Percentiles rank a stretch among this genome's conserved stretches.
These are phyloP conservation scores for Dolichoris vasculosae DNA, from an alignment of 1,140 invertebrate species.

Conservation along the genomic window DNA sequence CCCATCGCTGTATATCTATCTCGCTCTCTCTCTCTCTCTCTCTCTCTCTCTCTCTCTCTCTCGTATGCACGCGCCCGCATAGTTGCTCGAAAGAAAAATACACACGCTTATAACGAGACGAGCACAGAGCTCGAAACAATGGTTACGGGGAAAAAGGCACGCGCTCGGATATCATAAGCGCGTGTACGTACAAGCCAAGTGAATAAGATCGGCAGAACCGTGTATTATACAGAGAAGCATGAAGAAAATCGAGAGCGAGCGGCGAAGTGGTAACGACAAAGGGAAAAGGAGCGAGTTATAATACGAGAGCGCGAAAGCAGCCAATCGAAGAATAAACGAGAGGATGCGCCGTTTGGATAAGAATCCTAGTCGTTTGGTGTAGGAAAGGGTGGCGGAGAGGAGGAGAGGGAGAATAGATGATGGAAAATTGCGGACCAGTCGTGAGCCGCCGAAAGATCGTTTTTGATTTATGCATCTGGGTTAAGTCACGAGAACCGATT, in stretches of 20 bases:
- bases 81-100: constrained; percentile 9
- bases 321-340: constrained; percentile 26
- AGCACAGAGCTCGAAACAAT: constrained; percentile 47
- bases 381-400: constrained; percentile 41
- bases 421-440: constrained; percentile 49
- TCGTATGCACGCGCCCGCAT: not conserved
- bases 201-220: constrained; percentile 19
- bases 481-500: constrained; percentile 54
- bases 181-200: constrained; percentile 39
- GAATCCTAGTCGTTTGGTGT: not conserved
- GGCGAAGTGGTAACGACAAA: constrained; percentile 27
- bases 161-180: constrained; percentile 44
- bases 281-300: constrained; percentile 24
- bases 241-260: not conserved
- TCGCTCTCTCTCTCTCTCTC: not conserved
- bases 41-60: not conserved
- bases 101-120: constrained; percentile 38
- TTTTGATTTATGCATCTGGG: constrained; percentile 64
- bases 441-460: constrained; percentile 58
- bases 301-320: constrained; percentile 41
- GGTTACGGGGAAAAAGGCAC: constrained; percentile 9
- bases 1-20: constrained; percentile 16
- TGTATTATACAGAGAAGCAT: constrained; percentile 1
- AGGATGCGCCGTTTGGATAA: constrained; percentile 60
- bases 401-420: constrained; percentile 52